A percentile compares a stretch with the other conserved stretches of the same genome.
These are phyloP conservation scores for Phalloptychus januarius DNA, from an alignment of 2,797 vertebrate genomes.

Conservation along the genomic window DNA sequence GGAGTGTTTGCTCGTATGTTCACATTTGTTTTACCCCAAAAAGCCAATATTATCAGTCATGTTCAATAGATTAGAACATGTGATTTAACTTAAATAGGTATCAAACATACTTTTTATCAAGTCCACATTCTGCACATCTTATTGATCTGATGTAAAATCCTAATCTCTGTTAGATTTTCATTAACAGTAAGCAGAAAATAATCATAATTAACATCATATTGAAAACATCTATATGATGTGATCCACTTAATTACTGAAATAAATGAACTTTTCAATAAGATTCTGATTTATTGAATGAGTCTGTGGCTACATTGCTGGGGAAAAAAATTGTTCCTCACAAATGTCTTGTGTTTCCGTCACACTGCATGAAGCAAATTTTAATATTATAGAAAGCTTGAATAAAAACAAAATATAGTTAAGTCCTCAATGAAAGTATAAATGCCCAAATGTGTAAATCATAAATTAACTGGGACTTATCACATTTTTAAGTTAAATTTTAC, in stretches of 20 bases:
- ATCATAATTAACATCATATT: not conserved
- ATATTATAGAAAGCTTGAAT: not conserved
- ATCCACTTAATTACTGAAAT: not conserved
- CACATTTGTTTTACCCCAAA: not conserved
- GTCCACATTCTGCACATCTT: not conserved
- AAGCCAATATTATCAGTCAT: constrained; percentile 16
- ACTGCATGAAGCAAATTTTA: not conserved
- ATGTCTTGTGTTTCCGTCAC: not conserved
- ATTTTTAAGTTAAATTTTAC: not conserved
- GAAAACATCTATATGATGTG: not conserved
- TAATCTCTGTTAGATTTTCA: not conserved
- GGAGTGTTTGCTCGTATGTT: not conserved
- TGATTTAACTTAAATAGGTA: not conserved
- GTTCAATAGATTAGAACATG: constrained; percentile 16
- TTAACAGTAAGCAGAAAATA: not conserved
- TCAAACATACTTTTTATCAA: not conserved
- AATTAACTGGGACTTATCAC: not conserved
- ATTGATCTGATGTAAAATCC: not conserved
- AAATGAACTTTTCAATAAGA: not conserved
- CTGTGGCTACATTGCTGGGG: not conserved
- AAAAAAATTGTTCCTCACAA: not conserved
- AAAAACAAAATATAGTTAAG: not conserved
- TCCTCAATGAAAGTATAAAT: not conserved
- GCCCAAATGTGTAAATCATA: not conserved
- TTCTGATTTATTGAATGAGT: not conserved